These are phyloP conservation scores for Lapara coniferarum DNA, from an alignment of 2,888 invertebrate species.

Conservation along the genomic window DNA sequence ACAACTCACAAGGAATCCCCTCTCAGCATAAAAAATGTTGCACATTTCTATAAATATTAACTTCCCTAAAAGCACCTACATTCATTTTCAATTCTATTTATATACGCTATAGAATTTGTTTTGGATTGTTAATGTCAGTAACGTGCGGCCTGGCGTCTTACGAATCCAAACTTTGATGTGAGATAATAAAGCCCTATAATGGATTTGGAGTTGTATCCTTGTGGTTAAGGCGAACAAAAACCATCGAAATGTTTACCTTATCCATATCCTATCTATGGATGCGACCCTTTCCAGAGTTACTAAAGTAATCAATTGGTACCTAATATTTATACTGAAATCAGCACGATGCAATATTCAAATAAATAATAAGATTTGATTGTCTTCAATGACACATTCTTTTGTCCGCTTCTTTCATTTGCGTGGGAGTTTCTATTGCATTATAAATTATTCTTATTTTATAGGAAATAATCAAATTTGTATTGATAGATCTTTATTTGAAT, in stretches of 20 bases:
- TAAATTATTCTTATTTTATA: no score
- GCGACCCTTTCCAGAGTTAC: slow-evolving; percentile 38
- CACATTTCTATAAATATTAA: slow-evolving; percentile 67
- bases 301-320: not conserved
- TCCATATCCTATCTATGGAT: slow-evolving; percentile 54
- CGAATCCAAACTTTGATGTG: slow-evolving; percentile 71
- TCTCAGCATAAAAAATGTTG: slow-evolving; percentile 61
- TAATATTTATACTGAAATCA: not conserved
- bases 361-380: not conserved
- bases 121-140: slow-evolving; percentile 44
- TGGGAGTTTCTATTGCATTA: not conserved
- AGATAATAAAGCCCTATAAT: slow-evolving; percentile 78
- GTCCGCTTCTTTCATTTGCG: not conserved
- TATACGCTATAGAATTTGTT: slow-evolving; percentile 52
- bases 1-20: slow-evolving; percentile 62
- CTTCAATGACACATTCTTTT: not conserved
- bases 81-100: slow-evolving; percentile 59
- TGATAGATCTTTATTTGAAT: no score
- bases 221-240: slow-evolving; percentile 64
- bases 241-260: slow-evolving; percentile 53
- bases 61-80: slow-evolving; percentile 45
- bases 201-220: slow-evolving; percentile 67
- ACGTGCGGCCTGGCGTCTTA: slow-evolving; percentile 53
- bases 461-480: no score
- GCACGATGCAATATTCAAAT: not conserved